A percentile compares a stretch with the other conserved stretches of the same genome.
Evolutionary conservation across 1,140 invertebrate species (phyloP).

Genomic region (Drosophila athabasca): DNA sequence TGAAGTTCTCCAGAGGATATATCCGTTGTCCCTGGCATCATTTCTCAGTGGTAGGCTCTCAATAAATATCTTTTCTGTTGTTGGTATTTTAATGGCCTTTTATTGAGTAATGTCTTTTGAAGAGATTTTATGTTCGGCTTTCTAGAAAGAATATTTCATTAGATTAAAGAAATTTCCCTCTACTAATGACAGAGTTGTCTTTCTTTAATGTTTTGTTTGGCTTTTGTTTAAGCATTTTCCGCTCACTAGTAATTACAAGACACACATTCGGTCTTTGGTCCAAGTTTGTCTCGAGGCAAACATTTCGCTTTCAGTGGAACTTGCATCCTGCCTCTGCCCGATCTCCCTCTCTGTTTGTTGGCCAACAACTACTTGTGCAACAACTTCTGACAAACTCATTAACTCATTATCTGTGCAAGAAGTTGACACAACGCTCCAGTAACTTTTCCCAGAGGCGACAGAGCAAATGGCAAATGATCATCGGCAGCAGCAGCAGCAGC

Average conservation of each 20-base stretch:
- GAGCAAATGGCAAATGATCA: slow-evolving; percentile 44
- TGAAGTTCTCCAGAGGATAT: slow-evolving; percentile 51
- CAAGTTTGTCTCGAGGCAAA: slow-evolving; percentile 23
- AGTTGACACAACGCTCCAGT: slow-evolving; percentile 59
- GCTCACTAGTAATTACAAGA: background rate
- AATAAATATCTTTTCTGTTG: slow-evolving; percentile 44
- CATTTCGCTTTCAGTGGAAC: slow-evolving; percentile 9
- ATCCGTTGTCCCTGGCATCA: slow-evolving; percentile 55
- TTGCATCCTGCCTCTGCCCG: no score
- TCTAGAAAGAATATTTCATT: no score
- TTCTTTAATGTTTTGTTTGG: no score
- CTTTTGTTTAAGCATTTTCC: no score
- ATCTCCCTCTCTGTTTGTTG: slow-evolving; percentile 6
- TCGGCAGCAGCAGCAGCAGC: slow-evolving; percentile 8
- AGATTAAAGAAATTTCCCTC: no score
- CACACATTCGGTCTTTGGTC: slow-evolving; percentile 14
- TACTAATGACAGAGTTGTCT: no score
- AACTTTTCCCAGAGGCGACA: slow-evolving; percentile 55
- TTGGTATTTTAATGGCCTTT: slow-evolving; percentile 61
- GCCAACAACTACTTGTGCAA: slow-evolving; percentile 33
- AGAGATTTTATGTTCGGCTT: background rate
- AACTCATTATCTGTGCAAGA: slow-evolving; percentile 72
- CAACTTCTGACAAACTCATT: slow-evolving; percentile 69
- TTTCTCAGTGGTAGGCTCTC: slow-evolving; percentile 51
- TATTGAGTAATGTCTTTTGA: slow-evolving; percentile 11